Evolutionary conservation across 2,888 invertebrate genomes (phyloP), one percentile per base, ranked within the genome.

Genomic region (Drosophila hawaiiensis): DNA sequence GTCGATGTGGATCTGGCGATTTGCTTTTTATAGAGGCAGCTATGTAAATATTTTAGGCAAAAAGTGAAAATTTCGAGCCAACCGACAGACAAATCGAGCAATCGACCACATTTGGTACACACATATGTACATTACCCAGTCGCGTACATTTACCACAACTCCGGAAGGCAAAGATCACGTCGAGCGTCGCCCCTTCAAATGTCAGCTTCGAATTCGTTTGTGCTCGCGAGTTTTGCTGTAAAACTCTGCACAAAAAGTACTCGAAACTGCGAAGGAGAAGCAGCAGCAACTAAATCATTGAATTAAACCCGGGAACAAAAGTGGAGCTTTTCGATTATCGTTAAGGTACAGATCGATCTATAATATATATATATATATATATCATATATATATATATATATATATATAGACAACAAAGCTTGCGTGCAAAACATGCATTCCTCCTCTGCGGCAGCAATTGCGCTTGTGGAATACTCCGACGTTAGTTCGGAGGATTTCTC

Each of bases 401-500:
- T 41, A 43, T 22, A 43, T 43, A 47, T 47, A 47, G 22, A 9
- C 16, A 47, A 7, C 22, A 47, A 66, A 52, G 37, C 33, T 35
- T 41, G 55, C 31, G 68, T 52, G 31, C 16, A 65, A 54, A 86
- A 75, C 66, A 90, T 84, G 86, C 91, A 91, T 80, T 84, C 90
- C 52, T 84, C 82, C 56, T 81, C 90, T 41, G 77, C 89, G 47
- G 75, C 76, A 54, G 78, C 89, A 31, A 80, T 71, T 43, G 91
- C 84, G 53, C 89, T 93, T 63, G 93, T 93, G 41, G 97, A 98
- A 93, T 98, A 98, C 94, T 98, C 98, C 22, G 98, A 98, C 94
- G 98, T 98, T 39, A 97, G 97, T 93, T 98, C 97, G 19, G 97
- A 98, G 93, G 97, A 97, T 91, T 95, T 98, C 73, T 97, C 97